These are phyloP conservation scores for Haliclystus octoradiatus DNA, from an alignment of 30 jellyfish, hydroid and myxozoan genomes.

Conservation along the genomic window DNA sequence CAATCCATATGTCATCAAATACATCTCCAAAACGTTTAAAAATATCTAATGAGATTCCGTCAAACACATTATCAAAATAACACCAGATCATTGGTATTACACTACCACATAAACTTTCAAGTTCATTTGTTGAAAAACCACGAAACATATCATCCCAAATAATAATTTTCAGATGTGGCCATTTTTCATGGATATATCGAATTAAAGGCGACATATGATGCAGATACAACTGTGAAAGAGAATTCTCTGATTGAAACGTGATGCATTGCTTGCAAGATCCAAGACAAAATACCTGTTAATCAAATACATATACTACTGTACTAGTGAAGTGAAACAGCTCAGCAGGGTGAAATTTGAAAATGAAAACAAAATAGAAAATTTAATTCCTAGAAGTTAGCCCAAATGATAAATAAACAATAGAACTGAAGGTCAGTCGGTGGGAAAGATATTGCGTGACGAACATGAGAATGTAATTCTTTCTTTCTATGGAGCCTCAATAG, in stretches of 20 bases:
- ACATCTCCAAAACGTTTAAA: conserved; percentile 64
- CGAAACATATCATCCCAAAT: conserved; percentile 98
- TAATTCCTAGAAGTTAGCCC: too few species aligned
- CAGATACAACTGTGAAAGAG: conserved; percentile 42
- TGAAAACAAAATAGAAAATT: too few species aligned
- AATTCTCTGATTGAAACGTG: too few species aligned
- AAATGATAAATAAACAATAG: too few species aligned
- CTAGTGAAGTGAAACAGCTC: too few species aligned
- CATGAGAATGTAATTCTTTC: too few species aligned
- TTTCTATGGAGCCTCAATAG: too few species aligned
- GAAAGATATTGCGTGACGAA: too few species aligned
- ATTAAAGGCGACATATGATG: conserved; percentile 69
- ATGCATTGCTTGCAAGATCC: conserved; percentile 78
- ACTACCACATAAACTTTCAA: conserved; percentile 32
- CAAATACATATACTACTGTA: too few species aligned
- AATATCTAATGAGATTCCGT: conserved; percentile 77
- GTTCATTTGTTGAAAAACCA: conserved; percentile 51
- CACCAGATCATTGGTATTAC: conserved; percentile 77
- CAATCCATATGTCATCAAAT: conserved; percentile 94
- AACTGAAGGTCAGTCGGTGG: too few species aligned
- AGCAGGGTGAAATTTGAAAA: too few species aligned
- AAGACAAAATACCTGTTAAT: conserved; percentile 85
- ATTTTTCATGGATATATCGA: conserved; percentile 23
- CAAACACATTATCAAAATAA: conserved; percentile 55
- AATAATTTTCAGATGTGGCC: conserved; percentile 50